A percentile compares a stretch with the other conserved stretches of the same genome.
phyloP scores from a whole-genome alignment of 2,113 vertebrate genomes.

The Xyliphius kryptos region DNA sequence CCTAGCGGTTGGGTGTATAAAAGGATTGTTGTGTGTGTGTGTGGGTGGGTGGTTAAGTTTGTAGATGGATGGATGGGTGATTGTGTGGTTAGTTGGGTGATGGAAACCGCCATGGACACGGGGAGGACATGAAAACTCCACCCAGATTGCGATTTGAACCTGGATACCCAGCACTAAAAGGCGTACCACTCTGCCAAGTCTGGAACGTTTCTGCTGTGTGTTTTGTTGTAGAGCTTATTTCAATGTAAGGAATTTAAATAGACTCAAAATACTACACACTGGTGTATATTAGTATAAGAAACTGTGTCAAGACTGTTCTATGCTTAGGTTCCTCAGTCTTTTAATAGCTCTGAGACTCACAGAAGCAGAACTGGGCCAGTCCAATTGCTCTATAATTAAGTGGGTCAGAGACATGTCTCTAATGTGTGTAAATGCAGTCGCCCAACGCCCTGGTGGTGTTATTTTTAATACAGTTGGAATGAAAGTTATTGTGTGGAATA shows the following conservation, averaged over 20 bases:
- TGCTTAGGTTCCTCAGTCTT: conserved; percentile 6
- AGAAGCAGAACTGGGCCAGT: conserved; percentile 17
- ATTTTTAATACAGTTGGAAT: background rate
- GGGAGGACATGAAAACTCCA: too few species aligned
- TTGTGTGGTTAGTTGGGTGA: too few species aligned
- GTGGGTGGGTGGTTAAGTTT: too few species aligned
- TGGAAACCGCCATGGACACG: too few species aligned
- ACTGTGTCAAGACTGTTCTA: background rate
- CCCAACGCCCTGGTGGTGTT: conserved; percentile 2
- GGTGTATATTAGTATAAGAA: background rate
- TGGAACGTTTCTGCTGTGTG: too few species aligned
- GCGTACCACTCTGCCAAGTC: too few species aligned
- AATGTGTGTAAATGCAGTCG: conserved; percentile 1
- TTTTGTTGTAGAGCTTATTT: background rate
- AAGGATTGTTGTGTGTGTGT: too few species aligned
- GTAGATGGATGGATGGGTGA: too few species aligned
- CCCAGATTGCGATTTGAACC: too few species aligned
- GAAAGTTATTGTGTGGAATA: background rate
- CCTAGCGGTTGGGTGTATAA: too few species aligned
- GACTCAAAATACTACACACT: background rate
- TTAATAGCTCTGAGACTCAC: conserved; percentile 10
- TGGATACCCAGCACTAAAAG: too few species aligned
- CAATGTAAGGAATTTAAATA: background rate
- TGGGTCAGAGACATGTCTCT: conserved; percentile 16
- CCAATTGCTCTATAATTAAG: conserved; percentile 12